Percentiles rank a stretch among this genome's conserved stretches.
Conservation (phyloP, 1,140 invertebrate species). For the Neodiprion pinetum region DNA sequence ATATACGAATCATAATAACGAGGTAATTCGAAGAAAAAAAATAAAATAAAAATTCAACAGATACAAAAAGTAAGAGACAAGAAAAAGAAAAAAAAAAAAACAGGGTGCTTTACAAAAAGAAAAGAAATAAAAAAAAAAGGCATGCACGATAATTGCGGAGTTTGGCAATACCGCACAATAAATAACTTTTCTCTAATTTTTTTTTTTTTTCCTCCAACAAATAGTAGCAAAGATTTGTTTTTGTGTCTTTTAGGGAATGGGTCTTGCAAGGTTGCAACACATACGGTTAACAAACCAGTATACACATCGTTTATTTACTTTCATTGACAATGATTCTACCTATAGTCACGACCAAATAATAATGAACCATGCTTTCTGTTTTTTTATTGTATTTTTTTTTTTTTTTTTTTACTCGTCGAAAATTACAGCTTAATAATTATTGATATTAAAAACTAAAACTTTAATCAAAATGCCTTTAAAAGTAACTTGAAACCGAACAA, state of each 20-base stretch:
- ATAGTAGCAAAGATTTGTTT: too few species aligned
- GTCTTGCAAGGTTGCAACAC: constrained; percentile 32
- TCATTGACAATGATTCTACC: constrained; percentile 49
- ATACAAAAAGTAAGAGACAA: too few species aligned
- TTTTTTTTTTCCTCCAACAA: too few species aligned
- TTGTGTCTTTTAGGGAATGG: neutral
- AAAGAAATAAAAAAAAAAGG: constrained; percentile 5
- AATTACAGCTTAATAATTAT: constrained; percentile 44
- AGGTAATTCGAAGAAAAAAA: constrained; percentile 18
- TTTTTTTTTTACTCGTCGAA: constrained; percentile 32
- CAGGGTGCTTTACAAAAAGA: too few species aligned
- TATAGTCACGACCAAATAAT: constrained; percentile 46
- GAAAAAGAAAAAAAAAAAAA: too few species aligned
- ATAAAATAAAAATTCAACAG: constrained; percentile 10
- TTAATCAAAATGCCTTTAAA: constrained; percentile 47
- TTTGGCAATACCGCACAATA: too few species aligned
- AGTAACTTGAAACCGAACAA: constrained; percentile 49
- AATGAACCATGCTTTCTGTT: constrained; percentile 47
- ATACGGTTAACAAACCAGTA: constrained; percentile 50
- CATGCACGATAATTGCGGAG: constrained; percentile 21
- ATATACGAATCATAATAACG: constrained; percentile 25
- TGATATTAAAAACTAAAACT: constrained; percentile 43
- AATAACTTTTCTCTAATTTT: too few species aligned
- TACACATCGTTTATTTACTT: constrained; percentile 54
- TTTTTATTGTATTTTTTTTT: constrained; percentile 40